Evolutionary conservation across 1,140 invertebrate species (phyloP).

Genomic region (Heliconius himera): DNA sequence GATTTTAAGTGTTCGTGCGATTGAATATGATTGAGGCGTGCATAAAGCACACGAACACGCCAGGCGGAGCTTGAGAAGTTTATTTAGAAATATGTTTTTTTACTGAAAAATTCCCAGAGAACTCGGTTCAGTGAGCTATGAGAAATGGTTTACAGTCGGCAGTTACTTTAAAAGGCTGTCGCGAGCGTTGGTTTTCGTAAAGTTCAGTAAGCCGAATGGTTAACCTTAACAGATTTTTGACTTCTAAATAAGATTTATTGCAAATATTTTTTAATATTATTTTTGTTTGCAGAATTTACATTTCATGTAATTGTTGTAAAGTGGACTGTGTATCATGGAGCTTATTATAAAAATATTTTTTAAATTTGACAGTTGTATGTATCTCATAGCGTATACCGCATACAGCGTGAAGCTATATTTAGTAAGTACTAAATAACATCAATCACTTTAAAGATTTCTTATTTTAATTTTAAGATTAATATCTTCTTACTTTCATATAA

Average conservation of each 20-base stretch:
- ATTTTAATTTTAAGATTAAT: too few species aligned
- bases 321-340: too few species aligned
- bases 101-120: conserved; percentile 22
- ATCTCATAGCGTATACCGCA: too few species aligned
- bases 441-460: too few species aligned
- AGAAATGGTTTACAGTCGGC: conserved; percentile 34
- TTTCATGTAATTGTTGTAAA: too few species aligned
- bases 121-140: conserved; percentile 25
- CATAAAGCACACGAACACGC: conserved; percentile 1
- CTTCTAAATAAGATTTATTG: conserved; percentile 14
- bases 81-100: conserved; percentile 29
- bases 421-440: too few species aligned
- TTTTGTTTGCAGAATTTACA: neutral
- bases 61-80: neutral
- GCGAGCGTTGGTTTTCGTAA: conserved; percentile 14
- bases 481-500: too few species aligned
- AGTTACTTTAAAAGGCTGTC: conserved; percentile 20
- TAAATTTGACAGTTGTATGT: too few species aligned
- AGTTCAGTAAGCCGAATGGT: conserved; percentile 21
- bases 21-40: conserved; percentile 7
- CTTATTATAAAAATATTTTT: too few species aligned
- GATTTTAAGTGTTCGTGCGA: neutral
- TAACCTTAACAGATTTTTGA: conserved; percentile 21
- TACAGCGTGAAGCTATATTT: too few species aligned
- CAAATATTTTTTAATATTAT: neutral